Base-by-base conservation (phyloP, 2,113 vertebrate genomes). In the Semnopithecus entellus region DNA sequence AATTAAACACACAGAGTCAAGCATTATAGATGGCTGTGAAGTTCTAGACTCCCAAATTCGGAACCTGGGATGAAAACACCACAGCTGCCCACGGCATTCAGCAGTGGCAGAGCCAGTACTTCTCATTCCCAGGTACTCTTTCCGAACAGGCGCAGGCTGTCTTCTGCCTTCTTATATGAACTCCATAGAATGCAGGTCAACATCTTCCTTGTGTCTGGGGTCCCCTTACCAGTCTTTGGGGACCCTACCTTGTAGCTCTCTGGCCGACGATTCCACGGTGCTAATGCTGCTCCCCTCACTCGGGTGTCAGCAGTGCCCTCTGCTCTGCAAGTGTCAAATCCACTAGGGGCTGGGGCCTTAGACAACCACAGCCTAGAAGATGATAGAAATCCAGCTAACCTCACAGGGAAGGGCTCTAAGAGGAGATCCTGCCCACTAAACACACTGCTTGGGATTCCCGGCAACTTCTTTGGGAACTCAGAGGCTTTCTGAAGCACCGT, bases 371-470 rank as follows among this genome's bases (percentile, higher is more conserved):
- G 52, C 12, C 6, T 6, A 68, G 45, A 61, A 84, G 25, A 83
- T 14, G 72, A 10, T 20, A 20, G 12, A 73, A 72, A 48, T 16
- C 23, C 12, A 35, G 20, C n/a, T 32, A 80, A 16, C 6, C 27
- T 40, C 20, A 14, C 4, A 7, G 20, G 11, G 38, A 16, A 38
- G 55, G 30, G 3, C 27, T 75, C 84, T 2, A 27, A 11, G 27
- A 84, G 32, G 30, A 40, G 11, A 43, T 3, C 16, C 43, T 0
- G 0, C 38, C 13, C n/a, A n/a, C 3, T 8, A 22, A 32, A n/a
- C 1, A 52, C 10, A 52, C 23, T 23, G 9, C 52, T 83, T 27
- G 57, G 68, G 68, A 64, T 76, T 88, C 35, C 18, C 2, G 11
- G 48, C n/a, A 55, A 32, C 16, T 32, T 10, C 66, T 32, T 14